Conservation (phyloP, 1,140 invertebrate species). For the Cyphomyrmex costatus region DNA sequence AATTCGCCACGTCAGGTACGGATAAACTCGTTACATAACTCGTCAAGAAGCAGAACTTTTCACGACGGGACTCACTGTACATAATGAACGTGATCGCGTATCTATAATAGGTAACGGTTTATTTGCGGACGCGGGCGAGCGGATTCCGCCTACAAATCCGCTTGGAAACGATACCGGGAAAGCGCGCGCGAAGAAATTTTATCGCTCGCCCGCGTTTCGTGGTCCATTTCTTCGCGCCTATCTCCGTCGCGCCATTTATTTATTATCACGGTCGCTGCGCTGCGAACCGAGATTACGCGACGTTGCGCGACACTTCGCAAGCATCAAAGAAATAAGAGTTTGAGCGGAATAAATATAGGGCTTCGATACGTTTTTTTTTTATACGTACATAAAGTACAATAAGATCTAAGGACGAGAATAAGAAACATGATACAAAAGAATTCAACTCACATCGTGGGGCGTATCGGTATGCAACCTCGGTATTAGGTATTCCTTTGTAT, state of each 20-base stretch:
- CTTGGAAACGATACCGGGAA: conserved; percentile 51
- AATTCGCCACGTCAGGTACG: neutral
- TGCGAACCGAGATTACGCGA: conserved; percentile 2
- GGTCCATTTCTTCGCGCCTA: conserved; percentile 72
- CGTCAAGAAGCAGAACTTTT: conserved; percentile 25
- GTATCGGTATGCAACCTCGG: neutral
- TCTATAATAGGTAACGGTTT: conserved; percentile 63
- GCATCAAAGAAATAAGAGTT: neutral
- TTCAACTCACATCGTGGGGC: neutral
- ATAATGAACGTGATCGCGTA: conserved; percentile 57
- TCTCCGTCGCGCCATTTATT: conserved; percentile 55
- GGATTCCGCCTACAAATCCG: conserved; percentile 68
- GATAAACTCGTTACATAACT: conserved; percentile 53
- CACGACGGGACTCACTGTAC: conserved; percentile 41
- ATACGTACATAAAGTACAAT: neutral
- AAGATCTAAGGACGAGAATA: no score
- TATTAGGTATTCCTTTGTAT: neutral
- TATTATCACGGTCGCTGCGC: conserved; percentile 55
- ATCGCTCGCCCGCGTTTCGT: conserved; percentile 59
- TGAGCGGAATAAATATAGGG: conserved; percentile 14
- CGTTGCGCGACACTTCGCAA: conserved; percentile 22
- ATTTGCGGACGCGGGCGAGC: conserved; percentile 56
- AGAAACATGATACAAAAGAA: neutral
- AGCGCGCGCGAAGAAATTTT: conserved; percentile 32
- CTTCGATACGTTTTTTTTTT: neutral